Evolutionary conservation across 1,140 invertebrate species (phyloP), one percentile per base, ranked within the genome.

Genomic region (Plodia interpunctella): DNA sequence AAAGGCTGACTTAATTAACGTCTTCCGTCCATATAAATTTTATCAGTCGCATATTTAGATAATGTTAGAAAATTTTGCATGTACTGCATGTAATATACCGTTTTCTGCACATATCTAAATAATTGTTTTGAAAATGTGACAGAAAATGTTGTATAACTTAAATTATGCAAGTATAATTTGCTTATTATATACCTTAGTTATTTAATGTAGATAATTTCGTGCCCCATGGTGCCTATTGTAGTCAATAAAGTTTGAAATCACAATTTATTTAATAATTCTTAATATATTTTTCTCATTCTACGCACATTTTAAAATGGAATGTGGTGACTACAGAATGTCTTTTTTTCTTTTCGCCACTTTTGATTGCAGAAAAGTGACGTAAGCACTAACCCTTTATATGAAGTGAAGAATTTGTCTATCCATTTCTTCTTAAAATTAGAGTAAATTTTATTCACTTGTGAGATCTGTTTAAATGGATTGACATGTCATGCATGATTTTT

Each of bases 1-100:
- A 58, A 74, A 83, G 78, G 76, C 80, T 80, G 76, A 83, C 71
- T 76, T 38, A 65, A 59, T 51, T 60, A 70, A 59, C 60, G 80
- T 79, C 78, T 80, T 83, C 80, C 80, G 70, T 76, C 66, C 65
- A 66, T 65, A 55, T 53, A 5, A 51, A 51, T 20, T 49, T 10
- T 51, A 10, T 51, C 18, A 51, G 9, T 20, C 20, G 9, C 49
- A 21, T 20, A 17, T 51, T 20, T 5, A 20, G 18, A 2, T 51
- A 51, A 51, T 20, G 17, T 18, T 25, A 25, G 21, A 25, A 2
- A 51, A 51, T 18, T 20, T 15, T 20, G 49, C 20, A 51, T 51
- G 49, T 20, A 18, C 6, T 51, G 49, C 15, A 17, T 51, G 9
- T 32, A 32, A 32, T 32, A 32, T 32, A 32, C 4, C 8, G 9